phyloP scores from a whole-genome alignment of 2,888 invertebrate genomes.

The Drosophila koepferae region DNA sequence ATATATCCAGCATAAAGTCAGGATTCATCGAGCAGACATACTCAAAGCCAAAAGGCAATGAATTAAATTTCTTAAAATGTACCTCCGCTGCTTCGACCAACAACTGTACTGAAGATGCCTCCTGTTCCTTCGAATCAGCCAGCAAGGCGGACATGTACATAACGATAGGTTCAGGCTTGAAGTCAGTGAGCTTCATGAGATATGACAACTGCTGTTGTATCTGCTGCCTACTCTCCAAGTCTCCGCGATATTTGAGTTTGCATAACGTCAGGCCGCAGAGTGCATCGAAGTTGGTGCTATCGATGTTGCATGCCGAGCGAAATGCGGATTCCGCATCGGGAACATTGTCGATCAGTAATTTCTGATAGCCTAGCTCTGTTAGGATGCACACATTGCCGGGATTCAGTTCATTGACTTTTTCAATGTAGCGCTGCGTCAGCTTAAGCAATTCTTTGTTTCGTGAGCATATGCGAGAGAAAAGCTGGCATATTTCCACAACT shows the following conservation, averaged over 20 bases:
- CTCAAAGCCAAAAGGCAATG: conserved; percentile 89
- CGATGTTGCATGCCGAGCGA: conserved; percentile 92
- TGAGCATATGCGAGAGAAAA: conserved; percentile 90
- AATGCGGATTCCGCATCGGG: conserved; percentile 93
- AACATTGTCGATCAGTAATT: conserved; percentile 89
- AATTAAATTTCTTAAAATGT: conserved; percentile 86
- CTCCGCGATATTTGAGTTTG: conserved; percentile 88
- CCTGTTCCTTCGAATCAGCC: conserved; percentile 84
- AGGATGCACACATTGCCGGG: conserved; percentile 89
- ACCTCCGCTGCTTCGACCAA: conserved; percentile 88
- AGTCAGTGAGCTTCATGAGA: conserved; percentile 91
- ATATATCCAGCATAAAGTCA: conserved; percentile 92
- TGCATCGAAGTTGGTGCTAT: conserved; percentile 92
- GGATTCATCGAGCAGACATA: conserved; percentile 93
- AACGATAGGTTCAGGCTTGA: conserved; percentile 87
- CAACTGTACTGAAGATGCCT: conserved; percentile 86
- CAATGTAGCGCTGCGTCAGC: conserved; percentile 91
- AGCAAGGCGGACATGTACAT: conserved; percentile 88
- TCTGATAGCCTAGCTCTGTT: conserved; percentile 93
- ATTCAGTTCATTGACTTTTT: conserved; percentile 90
- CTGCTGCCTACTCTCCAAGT: conserved; percentile 86
- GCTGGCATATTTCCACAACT: conserved; percentile 89
- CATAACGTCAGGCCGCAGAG: conserved; percentile 93
- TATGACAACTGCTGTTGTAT: conserved; percentile 95
- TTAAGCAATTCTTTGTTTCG: conserved; percentile 88